Evolutionary conservation across 1,140 invertebrate genomes (phyloP), one percentile per base, ranked within the genome.

Genomic region (Hylyphantes graminicola): DNA sequence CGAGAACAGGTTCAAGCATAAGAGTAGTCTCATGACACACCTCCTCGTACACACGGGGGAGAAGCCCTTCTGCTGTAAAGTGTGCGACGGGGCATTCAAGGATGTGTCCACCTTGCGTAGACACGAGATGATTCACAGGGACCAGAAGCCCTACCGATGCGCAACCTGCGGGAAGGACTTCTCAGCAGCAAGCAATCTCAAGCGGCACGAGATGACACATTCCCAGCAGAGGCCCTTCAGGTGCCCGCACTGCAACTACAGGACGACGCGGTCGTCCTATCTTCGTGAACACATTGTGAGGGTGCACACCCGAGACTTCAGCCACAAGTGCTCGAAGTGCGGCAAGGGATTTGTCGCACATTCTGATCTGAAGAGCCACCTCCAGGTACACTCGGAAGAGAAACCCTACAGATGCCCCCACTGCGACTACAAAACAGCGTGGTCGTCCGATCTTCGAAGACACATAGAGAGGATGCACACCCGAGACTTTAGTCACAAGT

Each of bases 401-500:
- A 8, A 19, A 54, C 70, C 70, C 7, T 54, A 73, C 17, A 55
- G 8, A 53, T 73, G 70, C n/a, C 13, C 8, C 9, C n/a, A 10
- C 8, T 65, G 63, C n/a, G 10, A 8, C 63, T 17, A 17, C n/a
- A 17, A 19, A 19, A 10, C 8, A 9, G n/a, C 8, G 8, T 19
- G 21, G n/a, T 65, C 63, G 8, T 10, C 9, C 19, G 13, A 7
- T 68, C 59, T 21, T 10, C 48, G 51, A 50, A 19, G 5, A 1
- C 48, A 83, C n/a, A 17, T 35, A 59, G 48, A 73, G 17, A 55
- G 1, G 15, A 7, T 68, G n/a, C 90, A 91, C 85, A 90, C 90
- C 48, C 89, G 90, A 12, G 90, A 90, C 83, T 87, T 87, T 72
- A 90, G 90, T n/a, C 90, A 88, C 86, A 86, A 87, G 88, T 91